phyloP scores from a whole-genome alignment of 2,888 invertebrate species.

The Molorchus minor region DNA sequence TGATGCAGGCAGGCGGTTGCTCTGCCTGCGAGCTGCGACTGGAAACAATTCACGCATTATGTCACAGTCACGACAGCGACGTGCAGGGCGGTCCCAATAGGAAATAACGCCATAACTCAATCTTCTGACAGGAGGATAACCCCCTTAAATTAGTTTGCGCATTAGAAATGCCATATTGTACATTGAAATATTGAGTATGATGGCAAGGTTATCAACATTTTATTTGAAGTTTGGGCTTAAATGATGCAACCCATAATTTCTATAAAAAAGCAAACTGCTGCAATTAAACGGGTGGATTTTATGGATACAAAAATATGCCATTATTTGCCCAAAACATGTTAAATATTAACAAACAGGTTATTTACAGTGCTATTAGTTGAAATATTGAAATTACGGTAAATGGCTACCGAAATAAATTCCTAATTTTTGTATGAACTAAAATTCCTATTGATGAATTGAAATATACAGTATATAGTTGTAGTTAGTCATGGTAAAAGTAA shows the following conservation, averaged over 20 bases:
- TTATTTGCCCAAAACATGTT: too few relatives aligned
- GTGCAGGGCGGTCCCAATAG: constrained; percentile 10
- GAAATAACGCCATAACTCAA: constrained; percentile 23
- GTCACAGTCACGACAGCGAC: constrained; percentile 21
- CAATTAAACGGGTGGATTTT: too few relatives aligned
- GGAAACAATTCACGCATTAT: constrained; percentile 19
- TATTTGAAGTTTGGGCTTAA: too few relatives aligned
- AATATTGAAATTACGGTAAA: too few relatives aligned
- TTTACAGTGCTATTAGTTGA: too few relatives aligned
- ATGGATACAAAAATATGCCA: too few relatives aligned
- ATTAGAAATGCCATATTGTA: constrained; percentile 11
- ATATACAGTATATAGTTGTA: background rate
- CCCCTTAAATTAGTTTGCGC: constrained; percentile 26
- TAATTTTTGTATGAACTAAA: background rate
- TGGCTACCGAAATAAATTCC: too few relatives aligned
- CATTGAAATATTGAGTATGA: constrained; percentile 10
- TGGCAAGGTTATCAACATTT: background rate
- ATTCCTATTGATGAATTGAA: background rate
- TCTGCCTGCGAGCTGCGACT: constrained; percentile 2
- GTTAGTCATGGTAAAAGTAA: background rate
- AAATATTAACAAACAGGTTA: too few relatives aligned
- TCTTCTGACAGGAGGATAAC: constrained; percentile 23
- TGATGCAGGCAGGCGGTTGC: constrained; percentile 4
- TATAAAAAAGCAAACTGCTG: too few relatives aligned
- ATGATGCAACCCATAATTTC: too few relatives aligned